phyloP scores from a whole-genome alignment of 2,113 vertebrate species.

The Gymnogyps californianus region DNA sequence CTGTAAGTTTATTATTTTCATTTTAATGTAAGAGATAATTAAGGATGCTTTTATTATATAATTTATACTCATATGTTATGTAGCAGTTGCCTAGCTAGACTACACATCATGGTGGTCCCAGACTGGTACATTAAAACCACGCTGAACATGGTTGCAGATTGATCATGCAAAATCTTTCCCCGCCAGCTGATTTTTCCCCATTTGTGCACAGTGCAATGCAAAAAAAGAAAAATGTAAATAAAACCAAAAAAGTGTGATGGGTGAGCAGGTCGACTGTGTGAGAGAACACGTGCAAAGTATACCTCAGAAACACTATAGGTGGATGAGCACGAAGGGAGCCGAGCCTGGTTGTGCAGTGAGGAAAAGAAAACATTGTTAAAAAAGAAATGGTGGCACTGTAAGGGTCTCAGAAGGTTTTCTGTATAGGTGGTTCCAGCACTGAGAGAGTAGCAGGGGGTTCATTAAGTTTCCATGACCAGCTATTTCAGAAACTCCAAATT shows the following conservation, averaged over 20 bases:
- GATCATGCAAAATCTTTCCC: conserved; percentile 75
- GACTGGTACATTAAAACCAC: conserved; percentile 53
- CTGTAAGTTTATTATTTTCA: background rate
- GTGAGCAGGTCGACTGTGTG: conserved; percentile 72
- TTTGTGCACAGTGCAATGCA: conserved; percentile 78
- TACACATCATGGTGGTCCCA: background rate
- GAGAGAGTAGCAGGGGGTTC: conserved; percentile 68
- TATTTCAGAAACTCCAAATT: conserved; percentile 50
- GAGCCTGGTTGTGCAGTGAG: conserved; percentile 93
- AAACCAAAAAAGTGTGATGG: conserved; percentile 68
- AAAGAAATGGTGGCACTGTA: conserved; percentile 73
- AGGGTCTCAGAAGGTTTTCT: conserved; percentile 75
- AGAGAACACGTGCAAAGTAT: conserved; percentile 94
- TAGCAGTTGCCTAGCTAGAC: background rate
- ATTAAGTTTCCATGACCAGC: conserved; percentile 59
- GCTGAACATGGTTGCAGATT: conserved; percentile 59
- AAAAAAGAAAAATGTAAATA: conserved; percentile 65
- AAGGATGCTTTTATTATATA: background rate
- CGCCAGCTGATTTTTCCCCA: conserved; percentile 55
- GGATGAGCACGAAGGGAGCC: conserved; percentile 99
- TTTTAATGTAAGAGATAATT: background rate
- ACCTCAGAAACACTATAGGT: conserved; percentile 99
- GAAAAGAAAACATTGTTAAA: conserved; percentile 88
- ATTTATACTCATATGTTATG: background rate
- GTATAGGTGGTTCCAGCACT: conserved; percentile 72